phyloP scores from a whole-genome alignment of 2,797 vertebrate species.

The Darevskia nairensis region DNA sequence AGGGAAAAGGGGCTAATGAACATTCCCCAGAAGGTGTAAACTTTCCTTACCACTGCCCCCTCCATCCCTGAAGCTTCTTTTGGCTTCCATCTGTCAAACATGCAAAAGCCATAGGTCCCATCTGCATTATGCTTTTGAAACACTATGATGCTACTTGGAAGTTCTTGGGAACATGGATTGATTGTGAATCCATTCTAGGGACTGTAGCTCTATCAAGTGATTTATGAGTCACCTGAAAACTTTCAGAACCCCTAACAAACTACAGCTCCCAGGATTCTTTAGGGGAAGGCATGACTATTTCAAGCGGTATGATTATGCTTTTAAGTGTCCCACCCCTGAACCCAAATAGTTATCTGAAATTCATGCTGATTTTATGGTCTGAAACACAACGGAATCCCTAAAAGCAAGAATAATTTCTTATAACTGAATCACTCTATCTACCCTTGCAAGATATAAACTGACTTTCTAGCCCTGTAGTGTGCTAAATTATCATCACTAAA shows the following conservation, averaged over 20 bases:
- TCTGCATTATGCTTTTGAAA: too few species aligned
- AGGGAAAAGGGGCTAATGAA: neutral
- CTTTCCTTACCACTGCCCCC: neutral
- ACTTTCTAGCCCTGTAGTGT: neutral
- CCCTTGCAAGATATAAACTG: constrained; percentile 4
- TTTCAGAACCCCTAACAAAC: too few species aligned
- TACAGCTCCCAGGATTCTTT: too few species aligned
- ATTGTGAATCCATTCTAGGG: too few species aligned
- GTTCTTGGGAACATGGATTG: too few species aligned
- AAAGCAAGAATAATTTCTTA: neutral
- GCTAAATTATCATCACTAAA: constrained; percentile 17
- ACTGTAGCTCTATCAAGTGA: too few species aligned
- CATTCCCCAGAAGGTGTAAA: neutral
- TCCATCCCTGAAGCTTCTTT: neutral
- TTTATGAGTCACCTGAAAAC: too few species aligned
- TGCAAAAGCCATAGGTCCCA: neutral
- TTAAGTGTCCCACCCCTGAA: neutral
- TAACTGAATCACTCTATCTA: neutral
- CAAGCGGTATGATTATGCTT: too few species aligned
- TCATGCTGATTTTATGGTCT: neutral
- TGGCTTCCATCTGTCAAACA: too few species aligned
- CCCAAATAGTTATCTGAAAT: neutral
- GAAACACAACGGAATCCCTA: constrained; percentile 8
- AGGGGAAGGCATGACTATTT: too few species aligned
- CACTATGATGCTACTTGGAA: too few species aligned